phyloP scores from a whole-genome alignment of 1,140 invertebrate species.

The Chlorops oryzae region DNA sequence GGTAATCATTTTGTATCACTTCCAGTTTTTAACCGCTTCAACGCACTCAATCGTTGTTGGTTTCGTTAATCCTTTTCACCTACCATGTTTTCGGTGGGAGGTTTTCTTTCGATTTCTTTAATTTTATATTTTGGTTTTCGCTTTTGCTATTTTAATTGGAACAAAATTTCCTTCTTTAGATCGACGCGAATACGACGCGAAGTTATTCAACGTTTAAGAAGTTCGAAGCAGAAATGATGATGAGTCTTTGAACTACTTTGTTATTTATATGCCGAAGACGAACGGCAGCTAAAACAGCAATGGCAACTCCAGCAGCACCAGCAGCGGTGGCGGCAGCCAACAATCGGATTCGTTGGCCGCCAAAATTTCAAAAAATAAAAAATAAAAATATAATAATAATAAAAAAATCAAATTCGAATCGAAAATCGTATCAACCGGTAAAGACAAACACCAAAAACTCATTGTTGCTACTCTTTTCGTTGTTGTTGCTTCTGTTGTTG shows the following conservation, averaged over 20 bases:
- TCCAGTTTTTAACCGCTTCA: no score
- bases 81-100: no score
- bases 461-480: neutral
- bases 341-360: neutral
- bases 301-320: neutral
- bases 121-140: slow-evolving; percentile 8
- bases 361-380: neutral
- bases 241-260: slow-evolving; percentile 38
- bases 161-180: no score
- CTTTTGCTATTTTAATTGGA: slow-evolving; percentile 10
- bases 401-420: no score
- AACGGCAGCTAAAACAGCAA: neutral
- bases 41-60: no score
- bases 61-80: no score
- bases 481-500: neutral
- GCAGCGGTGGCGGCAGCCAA: neutral
- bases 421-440: no score
- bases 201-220: slow-evolving; percentile 44
- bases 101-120: no score
- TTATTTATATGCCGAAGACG: slow-evolving; percentile 32
- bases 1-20: no score
- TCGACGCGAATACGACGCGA: no score
- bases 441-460: no score
- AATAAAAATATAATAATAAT: no score
- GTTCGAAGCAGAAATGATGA: slow-evolving; percentile 48